phyloP scores from a whole-genome alignment of 2,113 vertebrate genomes.

The Machaerirhynchus nigripectus region DNA sequence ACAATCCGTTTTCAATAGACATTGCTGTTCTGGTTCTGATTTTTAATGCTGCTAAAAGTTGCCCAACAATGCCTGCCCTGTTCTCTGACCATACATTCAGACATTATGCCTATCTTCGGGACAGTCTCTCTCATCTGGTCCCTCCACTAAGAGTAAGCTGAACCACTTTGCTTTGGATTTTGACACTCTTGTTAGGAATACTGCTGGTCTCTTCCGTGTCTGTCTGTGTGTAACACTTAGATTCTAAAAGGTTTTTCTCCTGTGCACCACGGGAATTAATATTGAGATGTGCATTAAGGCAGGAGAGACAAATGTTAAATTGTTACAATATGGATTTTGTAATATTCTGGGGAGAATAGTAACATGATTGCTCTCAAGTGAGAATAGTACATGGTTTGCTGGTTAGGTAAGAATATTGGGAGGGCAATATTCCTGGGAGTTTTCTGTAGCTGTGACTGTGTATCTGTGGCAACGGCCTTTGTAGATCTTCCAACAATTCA shows the following conservation, averaged over 20 bases:
- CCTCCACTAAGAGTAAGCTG: conserved; percentile 86
- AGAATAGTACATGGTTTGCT: neutral
- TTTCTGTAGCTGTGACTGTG: neutral
- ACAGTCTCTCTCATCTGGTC: conserved; percentile 95
- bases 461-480: neutral
- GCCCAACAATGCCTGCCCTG: conserved; percentile 93
- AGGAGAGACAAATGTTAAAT: neutral
- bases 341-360: neutral
- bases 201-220: neutral
- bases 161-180: neutral
- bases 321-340: neutral
- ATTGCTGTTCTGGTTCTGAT: conserved; percentile 96
- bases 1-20: conserved; percentile 71
- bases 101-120: conserved; percentile 93
- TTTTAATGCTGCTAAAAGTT: conserved; percentile 93
- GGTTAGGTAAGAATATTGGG: neutral
- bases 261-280: neutral
- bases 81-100: conserved; percentile 97
- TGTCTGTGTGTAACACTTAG: neutral
- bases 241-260: neutral
- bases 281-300: neutral
- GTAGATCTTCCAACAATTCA: neutral
- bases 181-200: rapidly evolving
- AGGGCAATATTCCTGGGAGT: neutral
- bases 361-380: neutral